Percentiles rank a stretch among this genome's conserved stretches.
These are phyloP conservation scores for Leptoteleia sp. DNA, from an alignment of 1,140 invertebrate species.

Conservation along the genomic window DNA sequence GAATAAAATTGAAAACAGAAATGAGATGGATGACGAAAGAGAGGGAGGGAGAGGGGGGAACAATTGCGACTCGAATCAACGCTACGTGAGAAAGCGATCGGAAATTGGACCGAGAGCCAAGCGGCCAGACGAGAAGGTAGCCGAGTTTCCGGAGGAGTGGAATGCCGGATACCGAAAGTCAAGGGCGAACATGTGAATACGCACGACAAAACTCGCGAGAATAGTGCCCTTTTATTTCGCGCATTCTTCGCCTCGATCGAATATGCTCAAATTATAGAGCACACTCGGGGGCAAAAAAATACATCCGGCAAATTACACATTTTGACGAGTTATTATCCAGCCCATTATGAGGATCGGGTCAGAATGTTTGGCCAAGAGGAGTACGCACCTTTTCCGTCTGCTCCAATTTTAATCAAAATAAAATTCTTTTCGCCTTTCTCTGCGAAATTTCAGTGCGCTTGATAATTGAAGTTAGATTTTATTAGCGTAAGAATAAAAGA, in stretches of 20 bases:
- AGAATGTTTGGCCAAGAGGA: neutral
- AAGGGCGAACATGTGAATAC: conserved; percentile 46
- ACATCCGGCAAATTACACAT: neutral
- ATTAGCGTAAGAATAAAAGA: no score
- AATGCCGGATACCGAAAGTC: conserved; percentile 51
- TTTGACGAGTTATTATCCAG: neutral
- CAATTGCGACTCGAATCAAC: neutral
- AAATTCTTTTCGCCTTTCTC: no score
- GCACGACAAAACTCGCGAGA: conserved; percentile 21
- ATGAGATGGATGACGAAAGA: no score
- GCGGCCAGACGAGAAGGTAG: conserved; percentile 33
- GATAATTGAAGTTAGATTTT: no score
- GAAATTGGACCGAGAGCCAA: conserved; percentile 45
- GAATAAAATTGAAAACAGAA: no score
- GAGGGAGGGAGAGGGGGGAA: no score
- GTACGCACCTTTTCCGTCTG: neutral
- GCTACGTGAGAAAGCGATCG: conserved; percentile 33
- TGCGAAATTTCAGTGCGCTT: no score
- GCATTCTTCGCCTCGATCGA: neutral
- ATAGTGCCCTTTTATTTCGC: conserved; percentile 14
- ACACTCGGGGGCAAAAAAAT: no score
- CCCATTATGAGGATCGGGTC: no score
- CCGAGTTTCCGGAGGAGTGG: conserved; percentile 41
- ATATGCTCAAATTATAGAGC: no score
- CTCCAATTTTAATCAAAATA: no score